phyloP scores from a whole-genome alignment of 1,140 invertebrate genomes.

The Cyclina sinensis region DNA sequence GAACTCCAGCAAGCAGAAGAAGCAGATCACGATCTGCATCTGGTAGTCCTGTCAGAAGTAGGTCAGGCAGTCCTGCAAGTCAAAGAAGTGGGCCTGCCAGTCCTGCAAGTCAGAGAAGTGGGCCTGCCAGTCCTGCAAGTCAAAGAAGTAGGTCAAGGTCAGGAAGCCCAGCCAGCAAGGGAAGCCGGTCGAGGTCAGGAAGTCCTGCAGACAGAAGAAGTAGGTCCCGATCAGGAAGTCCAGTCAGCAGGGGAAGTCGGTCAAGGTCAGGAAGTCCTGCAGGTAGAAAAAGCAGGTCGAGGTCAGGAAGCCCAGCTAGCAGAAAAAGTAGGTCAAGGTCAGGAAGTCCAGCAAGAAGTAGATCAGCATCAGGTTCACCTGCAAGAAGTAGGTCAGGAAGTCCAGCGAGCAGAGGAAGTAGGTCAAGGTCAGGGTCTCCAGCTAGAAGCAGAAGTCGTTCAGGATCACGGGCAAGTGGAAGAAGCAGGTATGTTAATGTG shows the following conservation, averaged over 20 bases:
- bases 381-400: slow-evolving; percentile 27
- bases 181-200: slow-evolving; percentile 41
- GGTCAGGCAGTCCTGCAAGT: slow-evolving; percentile 55
- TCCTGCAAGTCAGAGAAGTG: slow-evolving; percentile 2
- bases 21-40: slow-evolving; percentile 45
- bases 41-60: slow-evolving; percentile 51
- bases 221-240: slow-evolving; percentile 44
- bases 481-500: no score
- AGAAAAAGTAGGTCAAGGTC: slow-evolving; percentile 46
- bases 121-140: slow-evolving; percentile 20
- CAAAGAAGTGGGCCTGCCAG: neutral
- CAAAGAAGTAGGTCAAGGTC: slow-evolving; percentile 14
- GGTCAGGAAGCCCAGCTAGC: slow-evolving; percentile 47
- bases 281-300: slow-evolving; percentile 40
- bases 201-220: slow-evolving; percentile 34
- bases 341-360: slow-evolving; percentile 35
- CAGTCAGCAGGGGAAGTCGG: slow-evolving; percentile 21
- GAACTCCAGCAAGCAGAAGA: slow-evolving; percentile 5
- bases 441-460: slow-evolving; percentile 36
- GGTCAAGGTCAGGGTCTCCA: slow-evolving; percentile 39
- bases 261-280: slow-evolving; percentile 44
- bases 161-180: slow-evolving; percentile 5
- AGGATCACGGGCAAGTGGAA: slow-evolving; percentile 5
- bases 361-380: slow-evolving; percentile 1
- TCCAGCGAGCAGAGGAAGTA: slow-evolving; percentile 35